phyloP scores from a whole-genome alignment of 2,888 invertebrate species.

The Euspilapteryx auroguttella region DNA sequence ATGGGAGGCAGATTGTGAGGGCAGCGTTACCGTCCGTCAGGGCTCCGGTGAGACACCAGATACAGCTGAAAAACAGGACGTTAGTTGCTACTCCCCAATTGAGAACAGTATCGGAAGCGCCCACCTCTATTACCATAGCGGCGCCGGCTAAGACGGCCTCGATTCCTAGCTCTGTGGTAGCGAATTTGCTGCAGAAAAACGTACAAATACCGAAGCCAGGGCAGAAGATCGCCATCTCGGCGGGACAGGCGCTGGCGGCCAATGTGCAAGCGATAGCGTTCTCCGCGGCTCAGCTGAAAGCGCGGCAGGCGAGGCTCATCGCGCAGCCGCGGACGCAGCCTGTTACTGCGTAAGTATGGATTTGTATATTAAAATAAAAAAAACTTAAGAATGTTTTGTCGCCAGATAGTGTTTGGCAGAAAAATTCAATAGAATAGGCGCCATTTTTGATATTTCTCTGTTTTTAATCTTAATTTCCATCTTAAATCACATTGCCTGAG shows the following conservation, averaged over 20 bases:
- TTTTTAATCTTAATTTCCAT: too few relatives aligned
- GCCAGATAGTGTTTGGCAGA: too few relatives aligned
- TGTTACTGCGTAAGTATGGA: constrained; percentile 19
- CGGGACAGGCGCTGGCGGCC: constrained; percentile 18
- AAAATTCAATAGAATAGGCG: too few relatives aligned
- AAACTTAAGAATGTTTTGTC: too few relatives aligned
- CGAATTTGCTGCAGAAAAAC: constrained; percentile 27
- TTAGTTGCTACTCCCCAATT: constrained; percentile 14
- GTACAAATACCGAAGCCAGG: constrained; percentile 22
- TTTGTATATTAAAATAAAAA: constrained; percentile 1
- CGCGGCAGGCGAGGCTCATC: constrained; percentile 24
- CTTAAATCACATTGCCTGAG: too few relatives aligned
- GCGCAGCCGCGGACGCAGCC: constrained; percentile 20
- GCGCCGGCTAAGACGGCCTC: constrained; percentile 20
- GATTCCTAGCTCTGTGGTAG: constrained; percentile 27
- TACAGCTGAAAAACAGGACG: constrained; percentile 27
- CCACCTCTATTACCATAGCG: constrained; percentile 13
- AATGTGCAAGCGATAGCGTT: constrained; percentile 39
- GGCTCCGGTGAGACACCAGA: constrained; percentile 24
- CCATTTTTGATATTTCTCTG: too few relatives aligned
- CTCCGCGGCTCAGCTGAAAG: constrained; percentile 28
- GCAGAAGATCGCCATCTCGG: constrained; percentile 29
- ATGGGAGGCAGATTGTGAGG: constrained; percentile 28
- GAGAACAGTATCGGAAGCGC: constrained; percentile 5
- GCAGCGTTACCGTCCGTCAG: constrained; percentile 17